Percentiles rank a stretch among this genome's conserved stretches.
Evolutionary conservation across 2,888 invertebrate species (phyloP).

Genomic region (Harmothoe impar): DNA sequence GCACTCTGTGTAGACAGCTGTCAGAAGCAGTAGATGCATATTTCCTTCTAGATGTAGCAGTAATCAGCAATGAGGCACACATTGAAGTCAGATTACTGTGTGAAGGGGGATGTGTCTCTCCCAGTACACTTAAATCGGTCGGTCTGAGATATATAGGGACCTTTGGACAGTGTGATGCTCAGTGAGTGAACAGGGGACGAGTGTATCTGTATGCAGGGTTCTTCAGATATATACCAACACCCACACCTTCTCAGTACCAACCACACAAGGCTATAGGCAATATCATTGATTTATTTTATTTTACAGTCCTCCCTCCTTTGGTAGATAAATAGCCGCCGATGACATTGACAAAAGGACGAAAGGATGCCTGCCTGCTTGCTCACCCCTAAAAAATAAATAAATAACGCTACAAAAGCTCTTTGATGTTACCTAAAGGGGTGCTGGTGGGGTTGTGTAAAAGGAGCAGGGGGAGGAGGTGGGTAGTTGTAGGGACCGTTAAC

Average conservation of each 20-base stretch:
- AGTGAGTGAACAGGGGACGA: too few relatives aligned
- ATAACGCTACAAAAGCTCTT: not conserved
- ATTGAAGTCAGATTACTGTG: too few relatives aligned
- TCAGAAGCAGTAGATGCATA: too few relatives aligned
- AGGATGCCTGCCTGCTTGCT: not conserved
- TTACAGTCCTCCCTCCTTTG: not conserved
- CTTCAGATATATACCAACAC: constrained; percentile 1
- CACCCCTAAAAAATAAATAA: not conserved
- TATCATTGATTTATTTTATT: not conserved
- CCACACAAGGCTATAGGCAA: not conserved
- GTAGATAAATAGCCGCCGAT: not conserved
- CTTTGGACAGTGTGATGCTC: too few relatives aligned
- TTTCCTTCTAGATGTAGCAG: too few relatives aligned
- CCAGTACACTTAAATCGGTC: too few relatives aligned
- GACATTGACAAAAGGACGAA: constrained; percentile 32
- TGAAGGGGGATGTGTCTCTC: too few relatives aligned
- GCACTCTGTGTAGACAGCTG: too few relatives aligned
- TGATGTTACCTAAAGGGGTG: not conserved
- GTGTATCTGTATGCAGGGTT: not conserved
- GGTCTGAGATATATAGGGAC: too few relatives aligned
- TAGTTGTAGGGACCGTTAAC: too few relatives aligned
- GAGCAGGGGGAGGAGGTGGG: not conserved
- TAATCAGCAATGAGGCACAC: too few relatives aligned
- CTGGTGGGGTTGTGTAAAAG: not conserved
- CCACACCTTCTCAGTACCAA: not conserved